Conservation (phyloP, 2,113 vertebrate species). For the Onychostoma macrolepis region DNA sequence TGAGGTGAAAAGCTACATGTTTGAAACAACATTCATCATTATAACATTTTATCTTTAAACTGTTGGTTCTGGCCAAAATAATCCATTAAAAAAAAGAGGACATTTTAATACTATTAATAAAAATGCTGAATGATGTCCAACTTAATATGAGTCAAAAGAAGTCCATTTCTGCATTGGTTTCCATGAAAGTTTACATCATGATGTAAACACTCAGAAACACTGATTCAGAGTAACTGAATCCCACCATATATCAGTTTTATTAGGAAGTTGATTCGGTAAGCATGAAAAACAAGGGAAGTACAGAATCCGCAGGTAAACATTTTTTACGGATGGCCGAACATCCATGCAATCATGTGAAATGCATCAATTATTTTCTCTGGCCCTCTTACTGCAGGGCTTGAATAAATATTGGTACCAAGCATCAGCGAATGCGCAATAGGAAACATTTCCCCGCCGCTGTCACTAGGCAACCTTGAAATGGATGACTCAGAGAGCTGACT, state of each 20-base stretch:
- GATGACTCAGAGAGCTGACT: conserved; percentile 80
- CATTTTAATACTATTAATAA: not conserved
- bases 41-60: too few relatives aligned
- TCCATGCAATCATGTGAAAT: conserved; percentile 60
- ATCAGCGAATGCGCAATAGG: conserved; percentile 78
- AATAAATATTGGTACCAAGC: conserved; percentile 77
- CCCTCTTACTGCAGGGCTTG: conserved; percentile 69
- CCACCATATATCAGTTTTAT: not conserved
- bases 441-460: conserved; percentile 75
- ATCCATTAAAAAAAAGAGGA: not conserved
- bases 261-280: conserved; percentile 25
- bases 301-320: conserved; percentile 65
- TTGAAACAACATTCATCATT: too few relatives aligned
- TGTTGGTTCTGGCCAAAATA: too few relatives aligned
- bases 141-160: not conserved
- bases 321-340: conserved; percentile 51
- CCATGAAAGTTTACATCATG: not conserved
- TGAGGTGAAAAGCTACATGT: too few relatives aligned
- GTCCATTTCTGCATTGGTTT: not conserved
- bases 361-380: conserved; percentile 66
- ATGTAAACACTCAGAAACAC: not conserved
- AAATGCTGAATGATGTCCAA: not conserved
- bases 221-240: not conserved
- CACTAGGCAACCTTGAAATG: conserved; percentile 77
- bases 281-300: conserved; percentile 63